Evolutionary conservation across 2,797 vertebrate species (phyloP), one percentile per base, ranked within the genome.

Genomic region (Enteromius mattozi): DNA sequence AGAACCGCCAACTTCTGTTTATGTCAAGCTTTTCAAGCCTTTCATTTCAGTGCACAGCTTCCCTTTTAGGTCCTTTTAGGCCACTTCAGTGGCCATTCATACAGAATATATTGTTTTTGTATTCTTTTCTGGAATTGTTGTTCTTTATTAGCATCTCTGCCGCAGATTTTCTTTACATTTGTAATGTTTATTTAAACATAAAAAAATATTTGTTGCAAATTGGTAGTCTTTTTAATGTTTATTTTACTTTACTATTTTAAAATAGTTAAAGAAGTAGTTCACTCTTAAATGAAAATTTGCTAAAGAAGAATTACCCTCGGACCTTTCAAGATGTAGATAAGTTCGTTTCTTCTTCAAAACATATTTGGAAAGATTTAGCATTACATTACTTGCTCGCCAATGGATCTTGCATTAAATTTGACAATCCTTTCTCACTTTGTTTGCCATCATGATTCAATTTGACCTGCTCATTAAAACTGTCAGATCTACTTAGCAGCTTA

Each of bases 1-100:
- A 84, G 86, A 51, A n/a, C 40, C 16, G 40, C 24, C 51, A 69
- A 30, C 10, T 27, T 42, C 59, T 81, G 45, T 33, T 76, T 42
- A 59, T 78, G 13, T 69, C 69, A 24, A 77, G 12, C n/a, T 16
- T 66, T 77, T 70, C 59, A 16, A 54, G 3, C 27, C 49, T 49
- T 3, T 49, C 42, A 79, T 49, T 65, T 17, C 21, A 45, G 35
- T 27, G 3, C 56, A 63, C 37, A 77, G 16, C 56, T 47, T 30
- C n/a, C 37, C 17, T 45, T 45, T 27, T 27, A 27, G 27, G 27
- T 1, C 27, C 27, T 27, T 61, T 45, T 47, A 51, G 45, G 42
- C 9, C 9, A 51, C 17, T 33, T 74, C 33, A 49, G 30, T 2
- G 45, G 47, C 47, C 17, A 3, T 54, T 54, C 27, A 54, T 21